Percentiles rank a stretch among this genome's conserved stretches.
Conservation (phyloP, 2,113 vertebrate species). For the Girardinichthys multiradiatus region DNA sequence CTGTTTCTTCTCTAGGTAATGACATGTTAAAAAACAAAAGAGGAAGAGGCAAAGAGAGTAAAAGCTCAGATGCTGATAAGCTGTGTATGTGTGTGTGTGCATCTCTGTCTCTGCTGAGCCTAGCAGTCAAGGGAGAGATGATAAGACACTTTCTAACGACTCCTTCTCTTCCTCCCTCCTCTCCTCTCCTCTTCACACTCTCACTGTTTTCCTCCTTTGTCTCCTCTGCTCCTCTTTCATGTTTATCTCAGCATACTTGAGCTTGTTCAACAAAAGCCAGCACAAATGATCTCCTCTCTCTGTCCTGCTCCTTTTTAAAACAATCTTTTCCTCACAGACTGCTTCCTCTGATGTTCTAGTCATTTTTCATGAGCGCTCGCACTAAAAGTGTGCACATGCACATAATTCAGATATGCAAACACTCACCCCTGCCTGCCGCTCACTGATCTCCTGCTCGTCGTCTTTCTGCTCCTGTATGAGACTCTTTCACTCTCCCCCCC, state of each 20-base stretch:
- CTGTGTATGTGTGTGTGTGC: constrained; percentile 28
- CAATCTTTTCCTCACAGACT: constrained; percentile 48
- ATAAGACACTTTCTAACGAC: constrained; percentile 74
- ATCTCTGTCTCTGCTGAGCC: constrained; percentile 68
- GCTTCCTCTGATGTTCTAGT: constrained; percentile 43
- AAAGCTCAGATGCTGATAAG: constrained; percentile 64
- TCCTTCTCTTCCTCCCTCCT: constrained; percentile 58
- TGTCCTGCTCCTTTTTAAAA: constrained; percentile 50
- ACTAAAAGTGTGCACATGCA: constrained; percentile 63
- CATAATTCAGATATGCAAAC: constrained; percentile 68
- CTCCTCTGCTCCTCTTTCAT: constrained; percentile 33
- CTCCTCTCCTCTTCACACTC: constrained; percentile 34
- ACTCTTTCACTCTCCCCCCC: constrained; percentile 66
- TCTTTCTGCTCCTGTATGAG: constrained; percentile 71
- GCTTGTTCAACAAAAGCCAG: constrained; percentile 71
- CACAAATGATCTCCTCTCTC: constrained; percentile 58
- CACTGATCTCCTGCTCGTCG: constrained; percentile 68
- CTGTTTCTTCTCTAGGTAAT: not conserved
- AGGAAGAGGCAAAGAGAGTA: constrained; percentile 48
- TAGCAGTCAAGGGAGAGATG: constrained; percentile 74
- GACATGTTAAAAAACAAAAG: constrained; percentile 27
- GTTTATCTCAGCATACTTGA: constrained; percentile 55
- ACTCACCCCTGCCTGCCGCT: constrained; percentile 68
- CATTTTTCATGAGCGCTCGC: constrained; percentile 34
- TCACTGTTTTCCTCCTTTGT: constrained; percentile 39